A percentile compares a stretch with the other conserved stretches of the same genome.
Evolutionary conservation across 2,888 invertebrate species (phyloP).

Genomic region (Schizaphis graminum): DNA sequence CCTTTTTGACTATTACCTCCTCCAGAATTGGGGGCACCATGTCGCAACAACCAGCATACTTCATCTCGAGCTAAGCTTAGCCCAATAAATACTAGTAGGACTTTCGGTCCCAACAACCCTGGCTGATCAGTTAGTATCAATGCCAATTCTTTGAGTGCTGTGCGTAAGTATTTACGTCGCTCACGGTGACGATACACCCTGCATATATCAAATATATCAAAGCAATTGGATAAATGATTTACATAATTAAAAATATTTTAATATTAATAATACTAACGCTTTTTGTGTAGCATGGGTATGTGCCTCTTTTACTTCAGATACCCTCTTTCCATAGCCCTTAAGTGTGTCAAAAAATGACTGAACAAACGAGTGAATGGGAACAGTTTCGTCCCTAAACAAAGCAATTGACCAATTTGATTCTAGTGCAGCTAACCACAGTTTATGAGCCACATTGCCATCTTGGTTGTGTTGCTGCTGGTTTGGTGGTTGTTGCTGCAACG

Average conservation of each 20-base stretch:
- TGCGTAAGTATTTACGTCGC: conserved; percentile 93
- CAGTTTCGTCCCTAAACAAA: conserved; percentile 96
- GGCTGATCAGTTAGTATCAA: conserved; percentile 98
- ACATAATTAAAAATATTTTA: not conserved
- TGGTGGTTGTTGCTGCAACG: conserved; percentile 72
- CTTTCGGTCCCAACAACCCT: conserved; percentile 96
- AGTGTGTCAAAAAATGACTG: conserved; percentile 93
- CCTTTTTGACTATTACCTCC: conserved; percentile 41
- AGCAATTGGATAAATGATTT: conserved; percentile 31
- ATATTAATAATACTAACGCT: conserved; percentile 74
- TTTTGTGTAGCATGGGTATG: conserved; percentile 91
- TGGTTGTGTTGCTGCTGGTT: conserved; percentile 76
- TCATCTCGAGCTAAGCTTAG: conserved; percentile 96
- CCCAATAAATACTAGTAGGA: conserved; percentile 95
- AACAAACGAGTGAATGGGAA: conserved; percentile 94
- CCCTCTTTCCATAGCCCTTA: conserved; percentile 93
- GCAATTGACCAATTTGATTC: conserved; percentile 95
- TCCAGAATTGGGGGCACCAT: conserved; percentile 74
- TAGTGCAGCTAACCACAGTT: conserved; percentile 91
- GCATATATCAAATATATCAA: conserved; percentile 63
- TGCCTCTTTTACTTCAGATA: conserved; percentile 96
- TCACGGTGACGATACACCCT: conserved; percentile 92
- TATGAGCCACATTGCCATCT: conserved; percentile 74
- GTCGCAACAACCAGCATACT: conserved; percentile 95
- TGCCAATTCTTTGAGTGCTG: conserved; percentile 94